These are phyloP conservation scores for Agrilus cyanescens DNA, from an alignment of 2,888 invertebrate species.

Conservation along the genomic window DNA sequence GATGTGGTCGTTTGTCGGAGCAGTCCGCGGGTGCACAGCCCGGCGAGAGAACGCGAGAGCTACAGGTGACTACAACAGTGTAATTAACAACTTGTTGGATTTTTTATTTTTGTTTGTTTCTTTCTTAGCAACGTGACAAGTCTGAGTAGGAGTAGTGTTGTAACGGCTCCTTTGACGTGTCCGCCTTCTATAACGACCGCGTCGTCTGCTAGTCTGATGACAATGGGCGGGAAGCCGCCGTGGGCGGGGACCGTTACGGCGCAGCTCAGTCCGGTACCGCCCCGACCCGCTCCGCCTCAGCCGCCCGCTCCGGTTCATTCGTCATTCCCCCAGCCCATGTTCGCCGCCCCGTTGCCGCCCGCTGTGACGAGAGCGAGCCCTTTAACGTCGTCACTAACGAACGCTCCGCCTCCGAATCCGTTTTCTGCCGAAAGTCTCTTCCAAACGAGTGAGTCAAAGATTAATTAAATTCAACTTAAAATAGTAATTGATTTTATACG, in stretches of 20 bases:
- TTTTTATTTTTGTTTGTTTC: constrained; percentile 21
- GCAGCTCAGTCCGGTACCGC: constrained; percentile 39
- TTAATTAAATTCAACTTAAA: no score
- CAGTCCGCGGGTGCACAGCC: constrained; percentile 67
- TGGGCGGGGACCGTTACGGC: constrained; percentile 33
- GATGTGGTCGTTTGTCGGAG: constrained; percentile 37
- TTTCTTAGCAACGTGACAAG: constrained; percentile 78
- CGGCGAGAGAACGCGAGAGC: constrained; percentile 70
- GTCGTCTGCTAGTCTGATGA: constrained; percentile 48
- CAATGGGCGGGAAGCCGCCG: constrained; percentile 24
- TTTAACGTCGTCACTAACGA: constrained; percentile 54
- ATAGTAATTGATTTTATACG: constrained; percentile 14
- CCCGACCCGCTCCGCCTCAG: constrained; percentile 40
- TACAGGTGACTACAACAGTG: constrained; percentile 51
- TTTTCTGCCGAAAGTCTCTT: constrained; percentile 82
- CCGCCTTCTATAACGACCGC: constrained; percentile 36
- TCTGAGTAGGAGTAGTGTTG: constrained; percentile 55
- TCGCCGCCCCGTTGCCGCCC: constrained; percentile 41
- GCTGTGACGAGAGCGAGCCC: constrained; percentile 49
- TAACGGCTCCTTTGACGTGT: constrained; percentile 27
- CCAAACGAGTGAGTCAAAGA: constrained; percentile 70
- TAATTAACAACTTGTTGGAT: neutral
- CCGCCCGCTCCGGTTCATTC: constrained; percentile 29
- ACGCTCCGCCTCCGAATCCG: constrained; percentile 53
- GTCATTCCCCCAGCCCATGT: constrained; percentile 38